These are phyloP conservation scores for Pomacea maculata DNA, from an alignment of 1,140 invertebrate species.

Conservation along the genomic window DNA sequence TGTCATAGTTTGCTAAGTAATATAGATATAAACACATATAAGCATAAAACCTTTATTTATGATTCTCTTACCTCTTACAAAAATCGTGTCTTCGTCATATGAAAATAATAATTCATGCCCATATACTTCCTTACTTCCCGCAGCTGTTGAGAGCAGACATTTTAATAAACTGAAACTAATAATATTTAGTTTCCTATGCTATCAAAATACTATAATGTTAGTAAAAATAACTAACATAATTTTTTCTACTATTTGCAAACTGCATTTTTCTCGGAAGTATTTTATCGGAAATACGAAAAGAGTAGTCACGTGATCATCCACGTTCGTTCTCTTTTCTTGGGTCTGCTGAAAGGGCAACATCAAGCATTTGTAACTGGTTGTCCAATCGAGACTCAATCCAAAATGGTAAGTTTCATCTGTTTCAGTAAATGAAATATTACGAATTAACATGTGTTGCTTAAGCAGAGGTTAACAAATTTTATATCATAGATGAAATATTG, in stretches of 20 bases:
- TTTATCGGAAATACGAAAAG: constrained; percentile 17
- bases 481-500: not conserved
- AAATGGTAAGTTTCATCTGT: constrained; percentile 54
- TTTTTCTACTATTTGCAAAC: not conserved
- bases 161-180: constrained; percentile 14
- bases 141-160: constrained; percentile 21
- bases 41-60: no score
- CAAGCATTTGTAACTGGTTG: constrained; percentile 27
- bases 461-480: constrained; percentile 7
- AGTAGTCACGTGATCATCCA: constrained; percentile 42
- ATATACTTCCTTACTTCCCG: constrained; percentile 3
- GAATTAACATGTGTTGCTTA: not conserved
- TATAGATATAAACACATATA: no score
- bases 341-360: constrained; percentile 45
- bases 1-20: no score
- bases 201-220: not conserved
- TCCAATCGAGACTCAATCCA: constrained; percentile 51
- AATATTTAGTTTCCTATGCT: constrained; percentile 13
- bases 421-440: constrained; percentile 12
- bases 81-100: no score
- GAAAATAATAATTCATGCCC: constrained; percentile 18
- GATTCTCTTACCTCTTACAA: no score
- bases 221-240: not conserved
- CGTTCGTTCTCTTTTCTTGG: constrained; percentile 45
- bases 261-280: not conserved